These are phyloP conservation scores for Florisuga fusca DNA, from an alignment of 2,797 vertebrate genomes.

Conservation along the genomic window DNA sequence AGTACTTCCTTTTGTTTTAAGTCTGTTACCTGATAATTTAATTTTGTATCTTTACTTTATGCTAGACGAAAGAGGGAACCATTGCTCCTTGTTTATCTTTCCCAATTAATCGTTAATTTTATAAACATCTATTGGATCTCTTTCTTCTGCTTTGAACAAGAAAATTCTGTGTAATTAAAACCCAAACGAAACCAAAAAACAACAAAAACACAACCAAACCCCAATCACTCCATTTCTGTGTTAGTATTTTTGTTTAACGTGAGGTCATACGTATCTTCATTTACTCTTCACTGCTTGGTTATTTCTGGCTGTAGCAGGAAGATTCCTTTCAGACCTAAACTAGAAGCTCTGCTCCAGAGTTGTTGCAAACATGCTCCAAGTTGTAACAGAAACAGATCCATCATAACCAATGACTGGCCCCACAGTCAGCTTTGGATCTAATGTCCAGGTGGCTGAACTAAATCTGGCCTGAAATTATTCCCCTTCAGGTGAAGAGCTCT, in stretches of 20 bases:
- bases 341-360: background rate
- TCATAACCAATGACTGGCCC: background rate
- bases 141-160: background rate
- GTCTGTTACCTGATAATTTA: constrained; percentile 49
- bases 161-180: background rate
- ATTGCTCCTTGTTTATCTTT: constrained; percentile 18
- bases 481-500: background rate
- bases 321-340: background rate
- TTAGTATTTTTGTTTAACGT: background rate
- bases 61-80: constrained; percentile 8
- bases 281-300: background rate
- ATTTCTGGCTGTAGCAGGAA: background rate
- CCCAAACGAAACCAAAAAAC: background rate
- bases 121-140: background rate
- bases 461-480: background rate
- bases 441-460: background rate
- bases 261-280: background rate
- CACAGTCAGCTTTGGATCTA: background rate
- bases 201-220: background rate
- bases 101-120: background rate
- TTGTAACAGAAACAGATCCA: background rate
- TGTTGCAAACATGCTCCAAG: background rate
- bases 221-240: background rate
- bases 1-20: constrained; percentile 61
- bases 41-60: constrained; percentile 31